Percentiles rank a stretch among this genome's conserved stretches.
phyloP scores from a whole-genome alignment of 1,140 invertebrate genomes.

The Cylas formicarius region DNA sequence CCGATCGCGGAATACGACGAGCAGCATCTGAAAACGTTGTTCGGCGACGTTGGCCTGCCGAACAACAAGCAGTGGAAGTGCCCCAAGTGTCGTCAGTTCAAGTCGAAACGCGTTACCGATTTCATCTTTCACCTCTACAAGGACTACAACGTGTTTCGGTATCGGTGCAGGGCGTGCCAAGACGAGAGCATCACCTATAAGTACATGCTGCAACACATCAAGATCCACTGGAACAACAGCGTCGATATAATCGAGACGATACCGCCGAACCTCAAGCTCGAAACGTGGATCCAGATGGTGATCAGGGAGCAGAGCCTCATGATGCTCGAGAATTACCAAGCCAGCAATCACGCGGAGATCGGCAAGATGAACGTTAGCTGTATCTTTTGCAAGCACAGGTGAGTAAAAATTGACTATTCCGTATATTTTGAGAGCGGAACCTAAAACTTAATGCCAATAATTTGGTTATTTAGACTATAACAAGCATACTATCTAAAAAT shows the following conservation, averaged over 20 bases:
- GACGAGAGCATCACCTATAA: slow-evolving; percentile 21
- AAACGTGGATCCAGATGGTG: slow-evolving; percentile 27
- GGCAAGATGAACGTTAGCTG: neutral
- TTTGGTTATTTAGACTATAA: neutral
- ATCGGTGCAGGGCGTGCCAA: slow-evolving; percentile 19
- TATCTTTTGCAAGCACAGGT: neutral
- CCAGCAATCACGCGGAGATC: neutral
- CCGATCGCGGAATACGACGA: slow-evolving; percentile 6
- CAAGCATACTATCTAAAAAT: neutral
- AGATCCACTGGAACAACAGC: slow-evolving; percentile 10
- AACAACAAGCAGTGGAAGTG: slow-evolving; percentile 43
- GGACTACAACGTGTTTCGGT: slow-evolving; percentile 36
- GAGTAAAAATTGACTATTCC: slow-evolving; percentile 8
- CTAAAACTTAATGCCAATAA: neutral
- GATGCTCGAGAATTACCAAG: slow-evolving; percentile 8
- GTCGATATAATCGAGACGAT: slow-evolving; percentile 17
- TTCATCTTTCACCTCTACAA: slow-evolving; percentile 50
- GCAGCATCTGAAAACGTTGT: slow-evolving; percentile 21
- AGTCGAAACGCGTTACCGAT: slow-evolving; percentile 45
- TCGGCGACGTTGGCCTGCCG: slow-evolving; percentile 41
- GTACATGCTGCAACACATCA: slow-evolving; percentile 24
- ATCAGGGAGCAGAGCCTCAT: slow-evolving; percentile 18
- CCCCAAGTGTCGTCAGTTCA: slow-evolving; percentile 48
- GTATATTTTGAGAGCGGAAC: neutral
- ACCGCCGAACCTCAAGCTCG: slow-evolving; percentile 18